Conservation (phyloP, 2,888 invertebrate genomes). For the Drosophila paramelanica region DNA sequence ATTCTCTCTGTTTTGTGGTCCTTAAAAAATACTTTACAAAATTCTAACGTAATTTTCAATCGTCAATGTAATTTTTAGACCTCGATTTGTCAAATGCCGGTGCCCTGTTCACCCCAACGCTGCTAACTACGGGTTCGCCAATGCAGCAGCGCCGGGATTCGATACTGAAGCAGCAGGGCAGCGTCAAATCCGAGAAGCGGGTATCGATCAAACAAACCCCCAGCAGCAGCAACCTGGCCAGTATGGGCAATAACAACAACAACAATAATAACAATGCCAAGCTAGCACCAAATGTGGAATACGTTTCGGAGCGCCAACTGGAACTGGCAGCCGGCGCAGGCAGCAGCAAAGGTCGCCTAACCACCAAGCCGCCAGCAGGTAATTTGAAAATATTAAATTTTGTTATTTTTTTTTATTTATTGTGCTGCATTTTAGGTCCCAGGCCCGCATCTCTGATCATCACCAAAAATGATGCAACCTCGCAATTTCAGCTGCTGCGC, state of each 20-base stretch:
- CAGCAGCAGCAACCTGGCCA: constrained; percentile 42
- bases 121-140: constrained; percentile 73
- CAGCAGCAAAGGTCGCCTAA: constrained; percentile 62
- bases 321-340: constrained; percentile 46
- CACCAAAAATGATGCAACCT: constrained; percentile 81
- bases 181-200: constrained; percentile 83
- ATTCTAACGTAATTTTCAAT: constrained; percentile 19
- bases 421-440: constrained; percentile 69
- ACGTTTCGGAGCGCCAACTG: constrained; percentile 78
- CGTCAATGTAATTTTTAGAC: constrained; percentile 54
- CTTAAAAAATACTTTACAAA: not conserved
- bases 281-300: constrained; percentile 81
- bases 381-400: not conserved
- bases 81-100: constrained; percentile 59
- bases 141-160: constrained; percentile 82
- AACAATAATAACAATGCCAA: constrained; percentile 56
- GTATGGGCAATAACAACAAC: constrained; percentile 47
- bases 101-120: constrained; percentile 52
- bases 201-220: constrained; percentile 83
- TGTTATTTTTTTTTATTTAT: not conserved
- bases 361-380: constrained; percentile 81
- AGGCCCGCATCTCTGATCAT: constrained; percentile 84
- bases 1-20: constrained; percentile 19
- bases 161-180: constrained; percentile 84
- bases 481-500: constrained; percentile 84